These are phyloP conservation scores for Zaprionus lachaisei DNA, from an alignment of 1,140 invertebrate genomes.

Conservation along the genomic window DNA sequence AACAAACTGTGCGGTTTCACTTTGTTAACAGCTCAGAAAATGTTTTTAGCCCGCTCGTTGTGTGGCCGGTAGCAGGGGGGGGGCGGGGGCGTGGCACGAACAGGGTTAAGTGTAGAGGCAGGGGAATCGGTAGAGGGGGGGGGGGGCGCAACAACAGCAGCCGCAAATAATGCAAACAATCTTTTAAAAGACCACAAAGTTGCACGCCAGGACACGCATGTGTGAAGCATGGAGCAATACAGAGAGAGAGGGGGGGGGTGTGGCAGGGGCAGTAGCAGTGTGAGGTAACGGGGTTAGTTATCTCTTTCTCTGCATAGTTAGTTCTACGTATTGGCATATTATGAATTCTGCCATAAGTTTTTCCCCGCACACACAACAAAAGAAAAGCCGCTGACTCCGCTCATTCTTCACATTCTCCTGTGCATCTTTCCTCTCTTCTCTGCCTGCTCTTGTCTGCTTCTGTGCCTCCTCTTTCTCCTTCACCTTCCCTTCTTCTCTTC, in stretches of 20 bases:
- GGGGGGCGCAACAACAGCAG: slow-evolving; percentile 45
- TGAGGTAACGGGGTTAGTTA: slow-evolving; percentile 6
- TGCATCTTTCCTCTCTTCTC: neutral
- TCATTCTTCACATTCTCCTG: neutral
- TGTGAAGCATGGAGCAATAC: slow-evolving; percentile 17
- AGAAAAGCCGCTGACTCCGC: slow-evolving; percentile 6
- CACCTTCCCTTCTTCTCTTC: neutral
- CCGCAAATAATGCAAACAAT: slow-evolving; percentile 83
- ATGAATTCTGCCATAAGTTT: slow-evolving; percentile 70
- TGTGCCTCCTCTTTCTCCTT: neutral
- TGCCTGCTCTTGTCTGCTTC: neutral
- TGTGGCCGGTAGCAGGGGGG: neutral
- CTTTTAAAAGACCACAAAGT: slow-evolving; percentile 81
- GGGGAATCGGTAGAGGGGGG: slow-evolving; percentile 15
- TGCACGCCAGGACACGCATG: slow-evolving; percentile 59
- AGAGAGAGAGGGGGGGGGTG: neutral
- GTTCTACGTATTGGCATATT: slow-evolving; percentile 63
- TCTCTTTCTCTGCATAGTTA: slow-evolving; percentile 2
- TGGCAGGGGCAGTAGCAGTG: neutral
- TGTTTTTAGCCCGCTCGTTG: slow-evolving; percentile 59
- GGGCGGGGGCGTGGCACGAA: neutral
- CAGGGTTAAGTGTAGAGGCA: neutral
- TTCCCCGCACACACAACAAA: neutral
- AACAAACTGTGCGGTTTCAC: slow-evolving; percentile 82
- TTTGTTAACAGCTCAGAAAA: slow-evolving; percentile 81